These are phyloP conservation scores for Steromphala cineraria DNA, from an alignment of 2,888 invertebrate genomes.

Conservation along the genomic window DNA sequence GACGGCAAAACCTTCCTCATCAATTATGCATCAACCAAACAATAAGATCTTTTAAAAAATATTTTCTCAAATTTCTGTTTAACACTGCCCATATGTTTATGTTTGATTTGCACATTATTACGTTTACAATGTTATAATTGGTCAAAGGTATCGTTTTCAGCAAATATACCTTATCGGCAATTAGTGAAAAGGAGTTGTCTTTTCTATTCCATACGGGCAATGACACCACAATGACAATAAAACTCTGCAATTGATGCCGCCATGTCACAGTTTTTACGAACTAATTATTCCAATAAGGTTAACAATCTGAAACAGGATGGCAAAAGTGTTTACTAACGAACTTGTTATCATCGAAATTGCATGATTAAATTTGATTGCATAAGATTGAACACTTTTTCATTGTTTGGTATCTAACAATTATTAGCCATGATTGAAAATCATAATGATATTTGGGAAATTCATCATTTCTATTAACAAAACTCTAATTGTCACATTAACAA, in stretches of 20 bases:
- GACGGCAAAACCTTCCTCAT: no score
- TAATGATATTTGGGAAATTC: not conserved
- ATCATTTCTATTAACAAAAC: not conserved
- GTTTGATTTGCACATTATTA: not conserved
- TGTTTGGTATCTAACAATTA: not conserved
- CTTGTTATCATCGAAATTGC: not conserved
- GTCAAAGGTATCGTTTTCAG: not conserved
- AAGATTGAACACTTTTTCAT: not conserved
- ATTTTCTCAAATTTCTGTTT: no score
- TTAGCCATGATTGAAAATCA: not conserved
- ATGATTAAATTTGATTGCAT: not conserved
- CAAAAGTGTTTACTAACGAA: not conserved
- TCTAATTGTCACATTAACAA: no score
- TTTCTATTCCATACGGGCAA: no score
- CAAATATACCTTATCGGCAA: not conserved
- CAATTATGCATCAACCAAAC: no score
- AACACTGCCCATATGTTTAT: not conserved
- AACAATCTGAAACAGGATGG: not conserved
- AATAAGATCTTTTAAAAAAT: no score
- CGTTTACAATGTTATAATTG: not conserved
- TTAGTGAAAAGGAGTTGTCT: not conserved
- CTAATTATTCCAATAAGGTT: not conserved
- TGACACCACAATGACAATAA: no score
- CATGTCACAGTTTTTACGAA: not conserved
- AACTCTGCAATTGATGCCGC: no score